Evolutionary conservation across 2,113 vertebrate genomes (phyloP), one percentile per base, ranked within the genome.

Genomic region (Mus pahari): DNA sequence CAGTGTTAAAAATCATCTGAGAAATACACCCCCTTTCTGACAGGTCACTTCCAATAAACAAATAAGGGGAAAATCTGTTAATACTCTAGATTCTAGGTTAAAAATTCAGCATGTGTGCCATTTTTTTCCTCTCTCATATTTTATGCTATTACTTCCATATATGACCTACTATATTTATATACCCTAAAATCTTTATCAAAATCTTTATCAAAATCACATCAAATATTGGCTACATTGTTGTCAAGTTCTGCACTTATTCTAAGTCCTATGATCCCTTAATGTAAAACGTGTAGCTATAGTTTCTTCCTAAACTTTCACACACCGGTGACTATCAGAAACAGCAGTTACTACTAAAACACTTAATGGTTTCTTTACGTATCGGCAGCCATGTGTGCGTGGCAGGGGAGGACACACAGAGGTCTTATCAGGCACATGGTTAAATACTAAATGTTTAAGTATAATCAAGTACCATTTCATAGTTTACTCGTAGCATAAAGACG

Each of bases 351-450:
- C 55, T 94, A n/a, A 91, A 91, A 82, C 90, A 96, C 48, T 68
- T 78, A 95, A 20, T 3, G 24, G 9, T 42, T 83, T 83, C 81
- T 62, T 83, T 83, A 62, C 31, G 42, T 42, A 83, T 11, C 62
- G 31, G 33, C 31, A 33, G 81, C 24, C 39, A 0, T 55, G 77
- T 79, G 48, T 45, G 19, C 12, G 24, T 7, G 81, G 13, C 13
- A 83, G 55, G 55, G 55, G 3, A 60, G 60, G 13, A 83, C 58
- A 83, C 58, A 83, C 24, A 64, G 24, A 42, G 39, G 58, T 62
- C 7, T 28, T 91, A 95, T 88, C n/a, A 96, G 86, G 96, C 81
- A 97, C 79, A 71, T 64, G 12, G 82, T 77, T 96, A 95, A 96
- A 95, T 91, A 86, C 33, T 75, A 86, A 88, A 92, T 68, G 86